Evolutionary conservation across 1,140 invertebrate genomes (phyloP).

Genomic region (Magallana gigas): DNA sequence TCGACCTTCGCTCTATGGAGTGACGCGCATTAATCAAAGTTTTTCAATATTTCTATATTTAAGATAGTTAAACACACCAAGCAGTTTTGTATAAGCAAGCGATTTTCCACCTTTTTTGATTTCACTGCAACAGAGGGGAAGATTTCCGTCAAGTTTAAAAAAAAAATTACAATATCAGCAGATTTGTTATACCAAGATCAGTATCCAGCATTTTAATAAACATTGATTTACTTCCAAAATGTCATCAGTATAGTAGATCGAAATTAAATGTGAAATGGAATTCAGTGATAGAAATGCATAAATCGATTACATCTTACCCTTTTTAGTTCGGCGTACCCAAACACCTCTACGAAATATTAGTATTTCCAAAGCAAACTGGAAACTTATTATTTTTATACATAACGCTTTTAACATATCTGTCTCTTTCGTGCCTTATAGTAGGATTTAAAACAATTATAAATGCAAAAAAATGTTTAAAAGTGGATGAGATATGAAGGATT

Average conservation of each 20-base stretch:
- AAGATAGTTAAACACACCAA: neutral
- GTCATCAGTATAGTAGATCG: neutral
- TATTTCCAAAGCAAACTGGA: neutral
- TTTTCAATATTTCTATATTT: conserved; percentile 24
- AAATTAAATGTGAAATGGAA: neutral
- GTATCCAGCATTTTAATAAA: neutral
- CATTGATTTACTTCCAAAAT: conserved; percentile 8
- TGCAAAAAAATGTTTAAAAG: neutral
- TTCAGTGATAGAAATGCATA: neutral
- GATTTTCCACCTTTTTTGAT: neutral
- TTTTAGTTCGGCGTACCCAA: conserved; percentile 1
- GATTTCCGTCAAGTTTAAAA: neutral
- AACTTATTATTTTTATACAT: neutral
- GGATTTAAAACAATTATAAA: neutral
- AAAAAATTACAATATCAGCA: neutral
- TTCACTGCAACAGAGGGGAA: neutral
- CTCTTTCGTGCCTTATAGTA: neutral
- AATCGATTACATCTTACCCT: conserved; percentile 7
- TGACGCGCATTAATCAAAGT: neutral
- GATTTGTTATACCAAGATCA: neutral
- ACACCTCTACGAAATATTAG: neutral
- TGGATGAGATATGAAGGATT: no score
- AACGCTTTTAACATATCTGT: neutral
- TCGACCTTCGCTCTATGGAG: neutral
- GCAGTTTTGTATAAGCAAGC: neutral